Evolutionary conservation across 2,888 invertebrate genomes (phyloP).

Genomic region (Embidobia sp.): DNA sequence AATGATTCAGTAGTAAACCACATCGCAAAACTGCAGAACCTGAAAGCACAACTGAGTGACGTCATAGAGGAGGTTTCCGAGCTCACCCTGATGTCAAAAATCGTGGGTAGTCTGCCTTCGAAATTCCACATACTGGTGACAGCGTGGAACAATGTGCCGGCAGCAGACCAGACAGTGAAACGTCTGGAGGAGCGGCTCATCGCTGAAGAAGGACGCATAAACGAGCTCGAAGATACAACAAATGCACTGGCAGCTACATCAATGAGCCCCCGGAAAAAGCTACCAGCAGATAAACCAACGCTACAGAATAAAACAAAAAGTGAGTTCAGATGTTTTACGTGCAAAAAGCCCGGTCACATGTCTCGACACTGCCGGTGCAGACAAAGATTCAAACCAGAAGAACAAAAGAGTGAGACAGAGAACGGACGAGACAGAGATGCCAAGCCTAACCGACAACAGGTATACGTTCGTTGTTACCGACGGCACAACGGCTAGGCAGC

Average conservation of each 20-base stretch:
- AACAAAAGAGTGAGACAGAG: background rate
- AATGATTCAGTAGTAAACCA: slow-evolving; percentile 11
- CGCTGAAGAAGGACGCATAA: slow-evolving; percentile 35
- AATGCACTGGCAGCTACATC: slow-evolving; percentile 17
- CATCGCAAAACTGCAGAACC: slow-evolving; percentile 17
- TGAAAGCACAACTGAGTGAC: slow-evolving; percentile 7
- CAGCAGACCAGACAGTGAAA: background rate
- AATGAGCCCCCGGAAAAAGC: background rate
- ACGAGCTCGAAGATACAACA: slow-evolving; percentile 24
- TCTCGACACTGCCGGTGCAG: slow-evolving; percentile 1
- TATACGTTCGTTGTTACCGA: slow-evolving; percentile 22
- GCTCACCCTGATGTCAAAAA: slow-evolving; percentile 13
- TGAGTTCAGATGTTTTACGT: slow-evolving; percentile 6
- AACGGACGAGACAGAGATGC: background rate
- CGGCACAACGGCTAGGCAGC: background rate
- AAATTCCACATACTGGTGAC: slow-evolving; percentile 18
- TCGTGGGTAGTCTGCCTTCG: slow-evolving; percentile 9
- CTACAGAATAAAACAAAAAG: slow-evolving; percentile 7
- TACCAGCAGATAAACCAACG: too few relatives aligned
- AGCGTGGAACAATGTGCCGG: slow-evolving; percentile 17
- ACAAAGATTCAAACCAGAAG: slow-evolving; percentile 3
- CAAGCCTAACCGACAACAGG: too few relatives aligned
- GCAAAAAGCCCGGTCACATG: slow-evolving; percentile 12
- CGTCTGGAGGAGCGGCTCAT: background rate
- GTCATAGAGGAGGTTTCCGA: slow-evolving; percentile 3